Evolutionary conservation across 2,797 vertebrate species (phyloP), one percentile per base, ranked within the genome.

Genomic region (Xenentodon cancila): DNA sequence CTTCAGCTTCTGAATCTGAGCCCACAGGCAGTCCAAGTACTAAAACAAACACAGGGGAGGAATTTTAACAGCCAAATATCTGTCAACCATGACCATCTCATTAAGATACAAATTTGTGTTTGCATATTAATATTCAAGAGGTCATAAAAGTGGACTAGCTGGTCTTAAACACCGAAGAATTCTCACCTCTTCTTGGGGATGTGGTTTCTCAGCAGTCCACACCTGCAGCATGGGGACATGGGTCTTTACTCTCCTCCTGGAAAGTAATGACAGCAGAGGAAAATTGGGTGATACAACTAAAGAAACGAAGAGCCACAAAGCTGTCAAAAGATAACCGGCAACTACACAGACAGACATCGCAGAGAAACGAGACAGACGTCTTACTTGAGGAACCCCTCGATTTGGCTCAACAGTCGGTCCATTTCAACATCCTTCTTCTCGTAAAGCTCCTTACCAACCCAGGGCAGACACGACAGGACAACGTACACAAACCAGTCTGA

Each of bases 371-470:
- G n/a, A 17, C 8, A 0, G 51, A 16, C 7, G 1, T 71, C 96
- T 84, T 91, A 99, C 98, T 98, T 98, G 54, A 99, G 91, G 79
- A 97, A 99, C 73, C 91, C 95, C 89, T 99, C 98, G 12, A 98
- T 92, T 86, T 95, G 96, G 85, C 95, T 95, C 69, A 99, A 92
- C 9, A 99, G 94, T 3, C 96, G 94, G 73, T 99, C 98, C 94
- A 99, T 97, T 77, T 99, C 98, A 13, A 97, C 97, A 19, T 99
- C 97, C 85, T 99, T 99, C 89, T 99, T 99, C 87, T 99, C 98
- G 15, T 99, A 98, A 1, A 99, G 90, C 71, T 99, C 97, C 84
- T 99, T 99, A 4, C 98, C 98, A 47, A 99, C 97, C 98, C 98
- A 99, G 58, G 97, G 97, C 79, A 99, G 92, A 66, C 95, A 97